Percentiles rank a stretch among this genome's conserved stretches.
phyloP scores from a whole-genome alignment of 2,113 vertebrate species.

The Gambusia affinis region DNA sequence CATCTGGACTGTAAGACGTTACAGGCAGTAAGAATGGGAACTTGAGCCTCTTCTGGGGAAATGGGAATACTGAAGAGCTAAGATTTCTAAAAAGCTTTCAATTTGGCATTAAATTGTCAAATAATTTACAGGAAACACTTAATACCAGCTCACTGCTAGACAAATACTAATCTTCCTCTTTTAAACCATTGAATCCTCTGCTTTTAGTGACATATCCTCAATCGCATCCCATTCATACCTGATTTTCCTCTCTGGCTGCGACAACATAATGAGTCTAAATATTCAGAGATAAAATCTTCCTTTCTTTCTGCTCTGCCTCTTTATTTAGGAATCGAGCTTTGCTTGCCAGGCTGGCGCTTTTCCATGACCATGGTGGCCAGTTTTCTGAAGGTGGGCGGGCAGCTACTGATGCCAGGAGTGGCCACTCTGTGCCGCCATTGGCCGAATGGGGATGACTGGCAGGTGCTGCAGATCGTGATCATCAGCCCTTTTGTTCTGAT shows the following conservation, averaged over 20 bases:
- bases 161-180: conserved; percentile 36
- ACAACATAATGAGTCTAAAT: conserved; percentile 1
- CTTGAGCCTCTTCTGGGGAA: conserved; percentile 8
- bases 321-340: conserved; percentile 91
- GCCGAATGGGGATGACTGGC: conserved; percentile 86
- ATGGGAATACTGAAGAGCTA: conserved; percentile 30
- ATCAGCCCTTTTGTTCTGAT: conserved; percentile 96
- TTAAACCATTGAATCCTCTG: conserved; percentile 15
- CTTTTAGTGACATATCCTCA: conserved; percentile 18
- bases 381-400: conserved; percentile 92
- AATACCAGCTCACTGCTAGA: conserved; percentile 26
- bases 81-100: conserved; percentile 16
- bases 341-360: conserved; percentile 91
- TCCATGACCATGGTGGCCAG: conserved; percentile 97
- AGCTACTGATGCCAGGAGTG: conserved; percentile 94
- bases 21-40: conserved; percentile 28
- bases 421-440: conserved; percentile 87
- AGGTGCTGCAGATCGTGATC: conserved; percentile 93
- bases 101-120: conserved; percentile 37
- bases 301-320: conserved; percentile 11
- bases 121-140: too few relatives aligned
- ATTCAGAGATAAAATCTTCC: background rate
- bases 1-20: conserved; percentile 74
- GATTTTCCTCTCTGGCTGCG: background rate
- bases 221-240: background rate